Conservation (phyloP, 2,113 vertebrate genomes). For the Tiliqua scincoides region DNA sequence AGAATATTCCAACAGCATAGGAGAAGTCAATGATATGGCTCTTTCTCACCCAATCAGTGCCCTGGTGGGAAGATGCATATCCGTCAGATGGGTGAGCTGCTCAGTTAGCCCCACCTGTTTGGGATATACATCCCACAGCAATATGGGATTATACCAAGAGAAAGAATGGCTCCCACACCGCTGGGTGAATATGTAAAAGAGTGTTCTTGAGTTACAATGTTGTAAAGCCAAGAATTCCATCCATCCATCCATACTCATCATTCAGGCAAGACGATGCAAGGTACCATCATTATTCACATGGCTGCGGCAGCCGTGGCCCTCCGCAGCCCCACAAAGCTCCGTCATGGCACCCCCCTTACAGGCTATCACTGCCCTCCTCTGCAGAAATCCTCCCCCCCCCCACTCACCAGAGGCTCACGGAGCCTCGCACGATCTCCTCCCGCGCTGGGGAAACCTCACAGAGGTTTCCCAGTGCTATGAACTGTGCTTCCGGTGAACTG, state of each 20-base stretch:
- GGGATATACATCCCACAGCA: background rate
- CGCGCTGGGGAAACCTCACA: too few relatives aligned
- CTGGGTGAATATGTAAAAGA: background rate
- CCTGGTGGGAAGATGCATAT: background rate
- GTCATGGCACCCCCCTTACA: too few relatives aligned
- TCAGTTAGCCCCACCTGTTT: background rate
- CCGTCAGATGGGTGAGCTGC: background rate
- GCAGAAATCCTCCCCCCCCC: too few relatives aligned
- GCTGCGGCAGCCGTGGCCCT: too few relatives aligned
- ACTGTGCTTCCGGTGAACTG: too few relatives aligned
- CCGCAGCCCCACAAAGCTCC: too few relatives aligned
- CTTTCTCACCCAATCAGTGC: background rate
- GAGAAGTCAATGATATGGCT: background rate
- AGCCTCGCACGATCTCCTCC: too few relatives aligned
- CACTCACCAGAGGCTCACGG: too few relatives aligned
- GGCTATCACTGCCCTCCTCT: too few relatives aligned
- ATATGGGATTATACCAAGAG: background rate
- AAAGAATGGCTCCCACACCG: background rate
- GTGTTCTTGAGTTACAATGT: background rate
- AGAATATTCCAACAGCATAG: background rate
- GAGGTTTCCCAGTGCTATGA: too few relatives aligned
- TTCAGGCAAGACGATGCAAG: background rate
- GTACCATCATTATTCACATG: background rate
- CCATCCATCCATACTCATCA: too few relatives aligned
- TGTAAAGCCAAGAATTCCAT: background rate